Conservation (phyloP, 2,797 vertebrate species). For the Salarias fasciatus region DNA sequence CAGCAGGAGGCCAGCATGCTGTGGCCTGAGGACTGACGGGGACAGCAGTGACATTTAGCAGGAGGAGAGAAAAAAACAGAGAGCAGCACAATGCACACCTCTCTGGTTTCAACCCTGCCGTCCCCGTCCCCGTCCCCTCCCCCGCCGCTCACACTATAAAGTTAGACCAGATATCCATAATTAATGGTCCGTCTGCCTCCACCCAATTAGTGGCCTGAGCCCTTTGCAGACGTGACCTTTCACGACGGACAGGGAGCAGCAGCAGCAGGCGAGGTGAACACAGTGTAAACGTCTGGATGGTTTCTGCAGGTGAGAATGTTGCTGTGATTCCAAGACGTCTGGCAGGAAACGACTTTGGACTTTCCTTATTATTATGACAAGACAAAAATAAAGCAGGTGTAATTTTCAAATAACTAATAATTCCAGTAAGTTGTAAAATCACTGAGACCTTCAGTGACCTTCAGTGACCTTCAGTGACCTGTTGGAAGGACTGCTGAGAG, state of each 20-base stretch:
- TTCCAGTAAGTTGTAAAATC: too few species aligned
- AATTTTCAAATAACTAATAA: too few species aligned
- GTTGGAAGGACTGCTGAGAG: too few species aligned
- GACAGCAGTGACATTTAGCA: constrained; percentile 46
- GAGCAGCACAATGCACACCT: constrained; percentile 3
- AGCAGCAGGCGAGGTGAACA: constrained; percentile 6
- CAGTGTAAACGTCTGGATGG: not conserved
- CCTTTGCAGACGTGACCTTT: constrained; percentile 46
- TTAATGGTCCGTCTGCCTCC: constrained; percentile 36
- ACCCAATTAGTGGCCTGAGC: constrained; percentile 25
- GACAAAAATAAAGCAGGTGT: too few species aligned
- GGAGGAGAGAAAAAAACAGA: constrained; percentile 13
- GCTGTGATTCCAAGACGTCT: too few species aligned
- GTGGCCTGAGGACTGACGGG: not conserved
- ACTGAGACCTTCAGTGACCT: constrained; percentile 20
- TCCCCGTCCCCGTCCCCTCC: constrained; percentile 16
- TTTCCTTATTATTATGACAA: too few species aligned
- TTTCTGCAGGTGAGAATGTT: too few species aligned
- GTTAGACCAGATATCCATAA: constrained; percentile 36
- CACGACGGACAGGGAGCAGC: constrained; percentile 2
- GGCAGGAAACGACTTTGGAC: too few species aligned
- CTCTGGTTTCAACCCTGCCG: constrained; percentile 3
- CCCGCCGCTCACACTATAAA: not conserved
- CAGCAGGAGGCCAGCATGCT: not conserved
- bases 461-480: too few species aligned